A percentile compares a stretch with the other conserved stretches of the same genome.
Conservation (phyloP, 2,797 vertebrate species). For the Parotocinclus haroldoi region DNA sequence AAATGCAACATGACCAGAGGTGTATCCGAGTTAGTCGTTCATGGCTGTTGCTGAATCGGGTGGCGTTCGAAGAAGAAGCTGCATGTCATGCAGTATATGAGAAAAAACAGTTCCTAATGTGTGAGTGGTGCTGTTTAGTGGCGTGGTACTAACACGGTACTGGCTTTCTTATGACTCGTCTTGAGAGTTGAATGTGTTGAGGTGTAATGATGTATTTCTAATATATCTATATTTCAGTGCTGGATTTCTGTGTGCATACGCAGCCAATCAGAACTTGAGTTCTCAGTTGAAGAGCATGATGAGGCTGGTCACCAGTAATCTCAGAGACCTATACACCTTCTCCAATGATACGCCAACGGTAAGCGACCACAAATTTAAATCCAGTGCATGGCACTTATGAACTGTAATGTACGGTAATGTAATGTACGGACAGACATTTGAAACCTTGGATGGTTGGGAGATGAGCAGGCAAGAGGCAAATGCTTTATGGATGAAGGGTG, state of each 20-base stretch:
- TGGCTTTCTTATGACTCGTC: not conserved
- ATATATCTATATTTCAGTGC: conserved; percentile 63
- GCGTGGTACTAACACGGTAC: not conserved
- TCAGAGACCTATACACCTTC: conserved; percentile 85
- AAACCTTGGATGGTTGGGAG: not conserved
- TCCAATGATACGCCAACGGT: conserved; percentile 60
- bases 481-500: too few relatives aligned
- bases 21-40: too few relatives aligned
- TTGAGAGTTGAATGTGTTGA: not conserved
- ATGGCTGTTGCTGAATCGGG: too few relatives aligned
- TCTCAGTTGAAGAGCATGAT: conserved; percentile 77
- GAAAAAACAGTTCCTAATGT: not conserved
- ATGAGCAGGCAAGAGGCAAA: not conserved
- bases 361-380: not conserved
- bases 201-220: too few relatives aligned
- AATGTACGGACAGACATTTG: not conserved
- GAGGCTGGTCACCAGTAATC: conserved; percentile 84
- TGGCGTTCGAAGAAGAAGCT: too few relatives aligned
- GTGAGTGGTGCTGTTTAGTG: conserved; percentile 40
- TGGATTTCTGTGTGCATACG: conserved; percentile 84
- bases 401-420: not conserved
- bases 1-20: too few relatives aligned
- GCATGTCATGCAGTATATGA: not conserved
- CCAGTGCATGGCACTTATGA: not conserved
- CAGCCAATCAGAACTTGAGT: conserved; percentile 87